Evolutionary conservation across 1,140 invertebrate genomes (phyloP).

Genomic region (Drosophila setifemur): DNA sequence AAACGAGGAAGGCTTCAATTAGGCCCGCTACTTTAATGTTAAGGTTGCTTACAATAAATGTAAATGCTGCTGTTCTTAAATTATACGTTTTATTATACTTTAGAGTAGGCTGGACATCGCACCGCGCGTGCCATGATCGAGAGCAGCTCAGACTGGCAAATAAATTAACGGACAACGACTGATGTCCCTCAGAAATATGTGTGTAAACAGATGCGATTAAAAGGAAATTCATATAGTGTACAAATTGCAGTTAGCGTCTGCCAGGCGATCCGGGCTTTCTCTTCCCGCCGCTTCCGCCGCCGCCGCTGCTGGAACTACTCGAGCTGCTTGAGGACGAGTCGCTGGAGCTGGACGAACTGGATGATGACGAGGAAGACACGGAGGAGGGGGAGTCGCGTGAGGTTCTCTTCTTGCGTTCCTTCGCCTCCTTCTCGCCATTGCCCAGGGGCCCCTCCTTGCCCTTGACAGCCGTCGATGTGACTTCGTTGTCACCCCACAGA

Average conservation of each 20-base stretch:
- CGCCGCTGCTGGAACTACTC: slow-evolving; percentile 47
- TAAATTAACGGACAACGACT: slow-evolving; percentile 54
- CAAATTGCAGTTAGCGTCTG: slow-evolving; percentile 11
- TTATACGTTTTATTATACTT: slow-evolving; percentile 60
- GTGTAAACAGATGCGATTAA: slow-evolving; percentile 30
- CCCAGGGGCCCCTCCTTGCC: slow-evolving; percentile 26
- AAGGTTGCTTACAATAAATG: slow-evolving; percentile 38
- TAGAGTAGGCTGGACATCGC: slow-evolving; percentile 34
- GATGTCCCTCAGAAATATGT: slow-evolving; percentile 11
- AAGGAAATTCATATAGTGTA: slow-evolving; percentile 10
- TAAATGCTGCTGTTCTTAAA: slow-evolving; percentile 51
- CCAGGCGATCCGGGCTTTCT: slow-evolving; percentile 7
- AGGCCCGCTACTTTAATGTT: slow-evolving; percentile 17
- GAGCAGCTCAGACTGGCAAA: slow-evolving; percentile 42
- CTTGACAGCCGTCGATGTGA: slow-evolving; percentile 40
- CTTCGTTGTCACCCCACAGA: slow-evolving; percentile 87
- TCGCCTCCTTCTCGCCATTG: slow-evolving; percentile 45
- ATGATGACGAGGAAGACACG: slow-evolving; percentile 65
- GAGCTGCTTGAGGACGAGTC: slow-evolving; percentile 66
- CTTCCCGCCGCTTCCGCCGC: slow-evolving; percentile 32
- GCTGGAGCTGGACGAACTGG: slow-evolving; percentile 70
- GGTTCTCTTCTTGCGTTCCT: slow-evolving; percentile 23
- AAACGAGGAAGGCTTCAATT: slow-evolving; percentile 58
- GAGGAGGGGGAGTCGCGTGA: slow-evolving; percentile 60
- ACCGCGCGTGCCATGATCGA: slow-evolving; percentile 46